These are phyloP conservation scores for Heliconius erato DNA, from an alignment of 2,888 invertebrate genomes.

Conservation along the genomic window DNA sequence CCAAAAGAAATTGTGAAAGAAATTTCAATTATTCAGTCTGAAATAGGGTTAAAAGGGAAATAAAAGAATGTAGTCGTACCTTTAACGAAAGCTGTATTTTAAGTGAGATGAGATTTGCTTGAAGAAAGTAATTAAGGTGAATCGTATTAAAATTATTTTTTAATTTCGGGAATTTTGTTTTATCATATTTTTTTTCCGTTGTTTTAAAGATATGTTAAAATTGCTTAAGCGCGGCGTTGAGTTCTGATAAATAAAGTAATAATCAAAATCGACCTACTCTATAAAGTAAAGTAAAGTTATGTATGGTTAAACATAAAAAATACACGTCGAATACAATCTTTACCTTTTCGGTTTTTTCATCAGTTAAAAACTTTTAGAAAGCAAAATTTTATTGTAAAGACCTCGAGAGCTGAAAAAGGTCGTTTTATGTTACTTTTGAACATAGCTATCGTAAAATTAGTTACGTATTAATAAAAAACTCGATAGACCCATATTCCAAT, in stretches of 20 bases:
- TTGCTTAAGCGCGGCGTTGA: too few relatives aligned
- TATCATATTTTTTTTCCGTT: not conserved
- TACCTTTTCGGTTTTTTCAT: not conserved
- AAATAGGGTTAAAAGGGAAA: slow-evolving; percentile 7
- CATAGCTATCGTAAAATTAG: not conserved
- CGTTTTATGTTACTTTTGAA: not conserved
- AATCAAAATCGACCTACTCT: not conserved
- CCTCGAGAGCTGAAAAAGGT: not conserved
- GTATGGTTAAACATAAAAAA: not conserved
- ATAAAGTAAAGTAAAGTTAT: not conserved
- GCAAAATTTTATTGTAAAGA: not conserved
- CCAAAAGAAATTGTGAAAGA: slow-evolving; percentile 15
- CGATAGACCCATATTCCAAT: slow-evolving; percentile 42
- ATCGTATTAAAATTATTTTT: slow-evolving; percentile 1
- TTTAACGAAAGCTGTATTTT: slow-evolving; percentile 24
- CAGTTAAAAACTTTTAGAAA: not conserved
- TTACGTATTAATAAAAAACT: slow-evolving; percentile 23
- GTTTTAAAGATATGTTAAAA: too few relatives aligned
- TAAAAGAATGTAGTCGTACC: slow-evolving; percentile 12
- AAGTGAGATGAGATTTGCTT: slow-evolving; percentile 12
- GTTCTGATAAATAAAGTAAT: too few relatives aligned
- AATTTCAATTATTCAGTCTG: slow-evolving; percentile 26
- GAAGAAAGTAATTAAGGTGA: slow-evolving; percentile 1
- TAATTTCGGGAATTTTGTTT: not conserved
- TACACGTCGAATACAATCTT: not conserved